phyloP scores from a whole-genome alignment of 1,140 invertebrate species.

The Tribolium madens region DNA sequence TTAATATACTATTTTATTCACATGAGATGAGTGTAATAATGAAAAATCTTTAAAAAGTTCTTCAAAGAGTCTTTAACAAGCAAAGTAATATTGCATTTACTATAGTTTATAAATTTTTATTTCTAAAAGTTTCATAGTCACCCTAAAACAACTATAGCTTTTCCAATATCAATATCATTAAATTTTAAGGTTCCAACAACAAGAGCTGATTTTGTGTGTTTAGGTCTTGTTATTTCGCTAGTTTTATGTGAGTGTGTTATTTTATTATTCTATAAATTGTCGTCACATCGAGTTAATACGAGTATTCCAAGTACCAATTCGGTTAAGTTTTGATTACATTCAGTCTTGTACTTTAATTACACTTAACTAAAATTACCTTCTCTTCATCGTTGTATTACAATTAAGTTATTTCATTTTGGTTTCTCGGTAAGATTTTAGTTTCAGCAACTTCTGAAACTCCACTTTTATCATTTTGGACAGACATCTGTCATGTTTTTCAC shows the following conservation, averaged over 20 bases:
- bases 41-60: too few species aligned
- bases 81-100: too few species aligned
- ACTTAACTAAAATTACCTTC: not conserved
- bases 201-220: too few species aligned
- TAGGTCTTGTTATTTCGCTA: too few species aligned
- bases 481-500: not conserved
- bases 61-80: too few species aligned
- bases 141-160: too few species aligned
- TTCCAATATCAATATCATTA: too few species aligned
- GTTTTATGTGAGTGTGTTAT: not conserved
- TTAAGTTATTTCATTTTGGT: not conserved
- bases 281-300: not conserved
- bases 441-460: not conserved
- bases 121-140: too few species aligned
- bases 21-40: too few species aligned
- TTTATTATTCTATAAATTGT: not conserved
- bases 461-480: not conserved
- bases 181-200: too few species aligned
- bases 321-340: not conserved
- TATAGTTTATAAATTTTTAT: too few species aligned
- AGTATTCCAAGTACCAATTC: not conserved
- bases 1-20: too few species aligned
- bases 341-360: not conserved
- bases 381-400: not conserved
- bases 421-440: not conserved